phyloP scores from a whole-genome alignment of 2,113 vertebrate species.

The Amazona vittata region DNA sequence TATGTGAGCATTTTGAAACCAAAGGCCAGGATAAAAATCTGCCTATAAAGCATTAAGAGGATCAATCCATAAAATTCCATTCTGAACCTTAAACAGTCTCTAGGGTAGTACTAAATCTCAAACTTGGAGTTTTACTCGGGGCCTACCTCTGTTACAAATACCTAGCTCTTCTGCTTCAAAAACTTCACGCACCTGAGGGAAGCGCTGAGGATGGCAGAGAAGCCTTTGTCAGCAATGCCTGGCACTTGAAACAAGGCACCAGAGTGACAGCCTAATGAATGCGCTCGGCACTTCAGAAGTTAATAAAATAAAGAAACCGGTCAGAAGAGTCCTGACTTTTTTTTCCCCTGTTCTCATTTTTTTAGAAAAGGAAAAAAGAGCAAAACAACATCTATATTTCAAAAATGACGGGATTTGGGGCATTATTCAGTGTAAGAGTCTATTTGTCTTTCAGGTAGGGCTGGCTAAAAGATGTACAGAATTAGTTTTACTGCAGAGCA shows the following conservation, averaged over 20 bases:
- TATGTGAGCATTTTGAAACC: neutral
- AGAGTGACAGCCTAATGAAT: neutral
- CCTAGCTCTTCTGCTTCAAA: neutral
- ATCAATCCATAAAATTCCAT: neutral
- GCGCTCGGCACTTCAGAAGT: neutral
- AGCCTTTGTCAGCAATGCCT: neutral
- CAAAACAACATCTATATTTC: neutral
- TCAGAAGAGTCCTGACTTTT: neutral
- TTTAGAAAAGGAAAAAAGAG: neutral
- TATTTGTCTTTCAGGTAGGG: neutral
- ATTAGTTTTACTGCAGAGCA: constrained; percentile 3
- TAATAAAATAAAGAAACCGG: constrained; percentile 26
- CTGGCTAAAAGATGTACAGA: neutral
- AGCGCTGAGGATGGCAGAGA: neutral
- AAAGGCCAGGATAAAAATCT: neutral
- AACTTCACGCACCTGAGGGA: neutral
- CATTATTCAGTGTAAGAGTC: neutral
- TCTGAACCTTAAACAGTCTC: neutral
- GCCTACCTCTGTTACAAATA: neutral
- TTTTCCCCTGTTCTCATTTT: neutral
- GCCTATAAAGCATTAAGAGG: neutral
- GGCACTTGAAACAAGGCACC: neutral
- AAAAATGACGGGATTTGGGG: neutral
- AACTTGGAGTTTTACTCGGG: neutral
- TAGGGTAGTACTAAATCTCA: neutral